Base-by-base conservation (phyloP, 2,113 vertebrate genomes). In the Pogonocichla stellata region DNA sequence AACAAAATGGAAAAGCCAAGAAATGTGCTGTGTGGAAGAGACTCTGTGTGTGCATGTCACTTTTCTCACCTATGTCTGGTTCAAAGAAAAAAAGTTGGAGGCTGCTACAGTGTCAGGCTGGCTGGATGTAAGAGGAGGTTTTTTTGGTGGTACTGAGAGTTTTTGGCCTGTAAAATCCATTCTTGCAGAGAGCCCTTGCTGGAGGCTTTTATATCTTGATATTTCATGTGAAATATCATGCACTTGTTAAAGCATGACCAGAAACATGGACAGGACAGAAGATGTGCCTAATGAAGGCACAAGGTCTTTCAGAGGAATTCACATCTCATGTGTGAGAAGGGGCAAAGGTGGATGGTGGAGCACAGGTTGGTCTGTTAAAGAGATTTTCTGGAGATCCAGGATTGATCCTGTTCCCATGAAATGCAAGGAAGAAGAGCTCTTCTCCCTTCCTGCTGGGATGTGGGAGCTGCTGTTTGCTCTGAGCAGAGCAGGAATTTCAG, bases 51-150 rank as follows among this genome's bases (percentile, higher is more conserved):
- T 92, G 33, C 56, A 34, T 24, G 40, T 53, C 56, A 64, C 60
- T 94, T 92, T 90, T 93, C 81, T 92, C 82, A 92, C 88, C 92
- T 82, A 24, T 53, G 54, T 38, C 62, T 88, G 47, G 14, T 81
- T 92, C 60, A 90, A 95, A 86, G 47, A 25, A 74, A 78, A 73
- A 40, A 28, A 56, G 26, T 86, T 88, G 56, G 60, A 92, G 85
- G 71, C 34, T 88, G 64, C n/a, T 86, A 3, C 58, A 48, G 43
- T 67, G 69, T 83, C 92, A 92, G 60, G 67, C 60, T 93, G 88
- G 78, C 47, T 70, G 65, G 50, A 88, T 86, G 36, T 50, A 20
- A 90, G 34, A 31, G 26, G 15, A 4, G 31, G 9, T 9, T 94
- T 38, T 66, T 66, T 90, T 62, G 69, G 48, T 8, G 2, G 38